Evolutionary conservation across 2,888 invertebrate genomes (phyloP), one percentile per base, ranked within the genome.

Genomic region (Odontocolon sp.): DNA sequence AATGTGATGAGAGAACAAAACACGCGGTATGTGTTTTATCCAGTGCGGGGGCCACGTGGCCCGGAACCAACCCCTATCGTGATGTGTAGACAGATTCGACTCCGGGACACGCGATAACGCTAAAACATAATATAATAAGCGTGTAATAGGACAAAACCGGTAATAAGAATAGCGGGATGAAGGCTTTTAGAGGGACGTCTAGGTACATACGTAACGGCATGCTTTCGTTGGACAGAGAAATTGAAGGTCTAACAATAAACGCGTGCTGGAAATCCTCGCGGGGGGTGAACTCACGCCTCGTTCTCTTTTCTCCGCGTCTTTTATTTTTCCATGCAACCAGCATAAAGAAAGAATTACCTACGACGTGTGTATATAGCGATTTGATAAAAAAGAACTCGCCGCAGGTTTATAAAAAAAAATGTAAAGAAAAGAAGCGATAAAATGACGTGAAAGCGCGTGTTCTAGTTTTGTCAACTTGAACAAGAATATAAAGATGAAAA

Each of bases 81-180:
- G 59, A 54, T 67, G 59, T 42, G 28, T 16, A 14, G 9, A 11
- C 16, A 57, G 52, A 52, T 33, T 40, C 50, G 31, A 66, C 57
- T 4, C 59, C n/a, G n/a, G n/a, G n/a, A 16, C 28, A 2, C 26
- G 28, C 50, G 52, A 59, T 47, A 33, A 36, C 33, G 31, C 8
- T n/a, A 36, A 28, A 5, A 45, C 36, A 75, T 52, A 64, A 63
- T 56, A 50, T 57, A 57, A 66, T 52, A 52, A 59, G 45, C 36
- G 59, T 28, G 42, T 45, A 66, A 75, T 64, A n/a, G n/a, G 59
- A 75, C 69, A 70, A 75, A 59, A 36, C 59, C 63, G 59, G 59
- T 75, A 64, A 75, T 69, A 74, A 47, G 45, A 69, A 74, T 69
- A 18, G 74, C 56, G 72, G 40, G 45, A 50, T 11, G n/a, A 33